Evolutionary conservation across 2,113 vertebrate species (phyloP).

Genomic region (Ptyas mucosa): DNA sequence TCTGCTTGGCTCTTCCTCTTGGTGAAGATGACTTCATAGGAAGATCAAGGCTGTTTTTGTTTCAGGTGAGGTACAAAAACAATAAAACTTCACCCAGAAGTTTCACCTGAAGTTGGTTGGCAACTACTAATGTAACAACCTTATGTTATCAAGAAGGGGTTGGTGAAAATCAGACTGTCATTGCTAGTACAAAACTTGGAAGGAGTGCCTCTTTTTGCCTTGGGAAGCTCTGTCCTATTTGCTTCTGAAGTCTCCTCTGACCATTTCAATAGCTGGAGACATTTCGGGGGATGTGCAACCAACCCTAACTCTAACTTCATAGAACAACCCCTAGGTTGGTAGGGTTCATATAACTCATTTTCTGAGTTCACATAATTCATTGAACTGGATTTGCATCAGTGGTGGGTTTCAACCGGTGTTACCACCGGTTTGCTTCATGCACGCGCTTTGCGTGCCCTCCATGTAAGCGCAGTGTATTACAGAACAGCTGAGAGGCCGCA

Average conservation of each 20-base stretch:
- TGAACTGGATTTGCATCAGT: neutral
- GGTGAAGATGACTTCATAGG: neutral
- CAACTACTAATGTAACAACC: neutral
- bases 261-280: neutral
- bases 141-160: neutral
- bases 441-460: too few relatives aligned
- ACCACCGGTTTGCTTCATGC: too few relatives aligned
- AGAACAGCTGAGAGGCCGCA: too few relatives aligned
- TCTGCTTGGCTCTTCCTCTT: neutral
- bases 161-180: neutral
- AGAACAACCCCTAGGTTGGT: neutral
- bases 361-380: neutral
- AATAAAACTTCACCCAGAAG: neutral
- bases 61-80: neutral
- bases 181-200: neutral
- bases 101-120: neutral
- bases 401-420: too few relatives aligned
- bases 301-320: neutral
- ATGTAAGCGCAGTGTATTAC: too few relatives aligned
- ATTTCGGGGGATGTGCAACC: neutral
- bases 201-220: neutral
- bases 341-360: neutral
- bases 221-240: neutral
- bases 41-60: neutral
- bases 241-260: neutral